Evolutionary conservation across 2,797 vertebrate genomes (phyloP), one percentile per base, ranked within the genome.

Genomic region (Cyprinodon diabolis): DNA sequence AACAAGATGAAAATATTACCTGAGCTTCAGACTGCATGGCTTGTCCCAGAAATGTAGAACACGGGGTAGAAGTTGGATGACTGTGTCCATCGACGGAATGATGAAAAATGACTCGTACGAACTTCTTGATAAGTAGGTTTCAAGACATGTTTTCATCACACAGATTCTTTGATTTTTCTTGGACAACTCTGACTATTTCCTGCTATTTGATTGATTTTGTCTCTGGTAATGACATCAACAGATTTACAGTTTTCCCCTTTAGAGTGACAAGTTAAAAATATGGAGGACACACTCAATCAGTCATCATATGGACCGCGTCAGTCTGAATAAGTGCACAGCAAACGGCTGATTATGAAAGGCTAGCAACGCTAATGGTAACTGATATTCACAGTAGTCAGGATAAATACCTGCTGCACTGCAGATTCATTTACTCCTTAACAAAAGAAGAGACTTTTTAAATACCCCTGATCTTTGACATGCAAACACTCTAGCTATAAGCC

Each of bases 281-380:
- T 80, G 76, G 85, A 76, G 71, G 76, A 85, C 71, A 56, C 45
- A 57, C 67, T 81, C 81, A 76, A 77, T 89, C 83, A 81, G 76
- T 85, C 87, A 75, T 87, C 57, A 65, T 77, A 72, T 81, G 82
- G 82, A 82, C 78, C 67, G 65, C 86, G 86, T 87, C 86, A 82
- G 75, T 82, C 78, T 88, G 74, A 87, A 78, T 88, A 87, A 80
- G 57, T 82, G 84, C 78, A 60, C 57, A 75, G 80, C 62, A 54
- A 55, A 73, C 51, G 63, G 69, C 68, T 84, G 69, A 86, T 87
- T 79, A 80, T 40, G 56, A 66, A 69, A 58, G 74, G 57, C 77
- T 48, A 80, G 68, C 63, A 62, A 63, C 63, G 11, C 72, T 84
- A 81, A 90, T 79, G 65, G 30, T 37, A 79, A 83, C 71, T 77